Evolutionary conservation across 1,140 invertebrate species (phyloP).

Genomic region (Caenorhabditis inopinata): DNA sequence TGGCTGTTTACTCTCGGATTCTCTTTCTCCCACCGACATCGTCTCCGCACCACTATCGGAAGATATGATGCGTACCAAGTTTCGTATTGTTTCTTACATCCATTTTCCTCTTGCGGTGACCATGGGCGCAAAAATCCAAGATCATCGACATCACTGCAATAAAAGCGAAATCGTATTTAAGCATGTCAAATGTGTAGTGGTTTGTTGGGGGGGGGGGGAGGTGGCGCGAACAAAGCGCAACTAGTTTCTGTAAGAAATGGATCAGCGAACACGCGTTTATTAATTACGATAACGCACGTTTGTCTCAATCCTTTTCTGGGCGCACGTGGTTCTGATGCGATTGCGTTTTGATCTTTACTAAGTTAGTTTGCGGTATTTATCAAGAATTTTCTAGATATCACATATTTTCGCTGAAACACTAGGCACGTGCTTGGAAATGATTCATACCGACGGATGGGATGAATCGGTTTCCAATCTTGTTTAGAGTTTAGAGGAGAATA

Average conservation of each 20-base stretch:
- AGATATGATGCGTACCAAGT: conserved; percentile 26
- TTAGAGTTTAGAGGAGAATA: too few relatives aligned
- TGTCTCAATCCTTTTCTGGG: background rate
- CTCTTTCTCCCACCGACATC: conserved; percentile 37
- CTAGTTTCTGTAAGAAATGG: too few relatives aligned
- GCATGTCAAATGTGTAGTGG: too few relatives aligned
- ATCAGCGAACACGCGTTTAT: background rate
- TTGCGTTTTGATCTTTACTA: background rate
- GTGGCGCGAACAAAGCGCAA: too few relatives aligned
- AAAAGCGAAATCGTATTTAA: background rate
- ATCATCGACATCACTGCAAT: conserved; percentile 41
- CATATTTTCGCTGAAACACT: too few relatives aligned
- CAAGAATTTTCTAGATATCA: too few relatives aligned
- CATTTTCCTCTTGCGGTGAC: conserved; percentile 29
- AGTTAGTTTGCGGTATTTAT: too few relatives aligned
- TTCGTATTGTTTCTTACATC: conserved; percentile 20
- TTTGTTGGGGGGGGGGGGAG: too few relatives aligned
- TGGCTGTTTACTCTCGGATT: conserved; percentile 20
- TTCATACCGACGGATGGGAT: too few relatives aligned
- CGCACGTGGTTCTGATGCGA: conserved; percentile 3
- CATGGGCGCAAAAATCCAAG: conserved; percentile 35
- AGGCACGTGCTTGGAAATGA: too few relatives aligned
- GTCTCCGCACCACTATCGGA: conserved; percentile 24
- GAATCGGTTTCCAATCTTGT: too few relatives aligned
- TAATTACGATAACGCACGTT: background rate